Conservation (phyloP, 37 sponge, comb jelly and placozoan species). For the Aplysina aerophoba region DNA sequence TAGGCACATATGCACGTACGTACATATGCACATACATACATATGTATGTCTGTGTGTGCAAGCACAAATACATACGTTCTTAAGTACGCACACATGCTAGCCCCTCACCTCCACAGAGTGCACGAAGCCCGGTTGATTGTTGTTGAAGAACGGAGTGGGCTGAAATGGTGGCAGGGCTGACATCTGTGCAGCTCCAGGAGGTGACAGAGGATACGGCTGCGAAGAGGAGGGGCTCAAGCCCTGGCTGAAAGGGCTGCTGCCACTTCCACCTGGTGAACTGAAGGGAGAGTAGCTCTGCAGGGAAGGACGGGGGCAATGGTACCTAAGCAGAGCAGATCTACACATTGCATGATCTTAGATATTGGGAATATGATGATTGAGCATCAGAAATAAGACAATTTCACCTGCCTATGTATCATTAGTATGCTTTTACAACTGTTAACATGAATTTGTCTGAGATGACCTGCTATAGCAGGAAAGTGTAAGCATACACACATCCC, state of each 20-base stretch:
- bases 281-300: conserved; percentile 46
- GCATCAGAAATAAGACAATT: too few species aligned
- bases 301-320: background rate
- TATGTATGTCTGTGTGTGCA: too few species aligned
- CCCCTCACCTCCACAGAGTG: conserved; percentile 10
- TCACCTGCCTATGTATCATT: too few species aligned
- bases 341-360: too few species aligned
- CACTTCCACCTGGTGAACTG: conserved; percentile 70
- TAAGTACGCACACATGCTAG: background rate
- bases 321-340: too few species aligned
- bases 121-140: conserved; percentile 2
- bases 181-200: background rate
- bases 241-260: conserved; percentile 44
- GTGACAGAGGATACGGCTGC: conserved; percentile 19
- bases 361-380: too few species aligned
- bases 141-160: background rate
- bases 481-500: too few species aligned
- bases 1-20: background rate
- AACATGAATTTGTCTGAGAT: too few species aligned
- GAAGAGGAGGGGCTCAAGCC: conserved; percentile 10
- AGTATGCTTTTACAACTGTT: too few species aligned
- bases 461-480: too few species aligned
- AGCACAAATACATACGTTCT: too few species aligned
- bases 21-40: background rate
- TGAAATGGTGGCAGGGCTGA: background rate